Conservation (phyloP, 2,797 vertebrate species). For the Megaceryle alcyon region DNA sequence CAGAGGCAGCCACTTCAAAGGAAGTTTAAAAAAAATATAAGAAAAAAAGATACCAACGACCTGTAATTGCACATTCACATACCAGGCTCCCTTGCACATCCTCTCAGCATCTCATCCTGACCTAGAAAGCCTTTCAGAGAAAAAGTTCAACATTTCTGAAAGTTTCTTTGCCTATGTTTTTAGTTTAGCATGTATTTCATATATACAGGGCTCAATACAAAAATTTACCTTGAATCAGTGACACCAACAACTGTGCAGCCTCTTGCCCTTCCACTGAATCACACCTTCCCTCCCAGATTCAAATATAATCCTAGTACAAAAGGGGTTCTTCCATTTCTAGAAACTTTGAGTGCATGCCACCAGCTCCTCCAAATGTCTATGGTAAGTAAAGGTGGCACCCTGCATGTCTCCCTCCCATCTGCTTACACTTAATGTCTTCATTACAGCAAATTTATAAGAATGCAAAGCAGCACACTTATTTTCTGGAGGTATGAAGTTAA, state of each 20-base stretch:
- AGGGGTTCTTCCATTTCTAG: not conserved
- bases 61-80: not conserved
- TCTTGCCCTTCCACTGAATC: not conserved
- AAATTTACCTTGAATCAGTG: not conserved
- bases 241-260: not conserved
- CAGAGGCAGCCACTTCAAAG: not conserved
- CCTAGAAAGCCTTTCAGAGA: not conserved
- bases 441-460: not conserved
- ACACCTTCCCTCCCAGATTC: not conserved
- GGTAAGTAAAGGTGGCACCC: not conserved
- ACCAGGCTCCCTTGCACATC: accelerated
- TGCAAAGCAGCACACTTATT: not conserved
- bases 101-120: not conserved
- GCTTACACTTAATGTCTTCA: not conserved
- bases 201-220: not conserved
- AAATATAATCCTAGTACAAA: not conserved
- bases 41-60: not conserved
- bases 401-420: not conserved
- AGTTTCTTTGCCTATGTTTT: not conserved
- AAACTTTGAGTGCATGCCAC: not conserved
- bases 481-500: not conserved
- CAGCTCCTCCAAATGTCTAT: not conserved
- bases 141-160: not conserved
- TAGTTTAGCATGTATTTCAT: not conserved
- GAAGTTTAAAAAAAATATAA: not conserved